phyloP scores from a whole-genome alignment of 2,888 invertebrate species.

The Eurytoma californica region DNA sequence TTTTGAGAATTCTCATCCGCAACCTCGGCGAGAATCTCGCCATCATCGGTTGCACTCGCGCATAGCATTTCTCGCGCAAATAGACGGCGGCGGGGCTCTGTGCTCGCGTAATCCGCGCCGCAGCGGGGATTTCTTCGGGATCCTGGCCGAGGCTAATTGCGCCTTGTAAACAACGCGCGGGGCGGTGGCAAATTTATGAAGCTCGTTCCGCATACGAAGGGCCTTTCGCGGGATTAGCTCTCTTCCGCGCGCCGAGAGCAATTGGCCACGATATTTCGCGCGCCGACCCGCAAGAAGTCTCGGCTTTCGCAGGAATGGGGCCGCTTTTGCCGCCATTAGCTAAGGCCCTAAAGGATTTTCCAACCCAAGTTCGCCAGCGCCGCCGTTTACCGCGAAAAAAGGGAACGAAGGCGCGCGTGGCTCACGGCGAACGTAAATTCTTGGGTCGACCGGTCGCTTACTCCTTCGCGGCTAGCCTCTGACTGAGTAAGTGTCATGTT shows the following conservation, averaged over 20 bases:
- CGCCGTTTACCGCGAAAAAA: too few relatives aligned
- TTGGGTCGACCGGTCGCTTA: too few relatives aligned
- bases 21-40: not conserved
- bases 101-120: conserved; percentile 28
- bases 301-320: not conserved
- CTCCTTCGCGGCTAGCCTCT: too few relatives aligned
- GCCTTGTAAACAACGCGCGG: conserved; percentile 60
- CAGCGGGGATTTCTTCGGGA: conserved; percentile 62
- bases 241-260: not conserved
- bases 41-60: too few relatives aligned
- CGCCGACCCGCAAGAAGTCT: not conserved
- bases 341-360: conserved; percentile 10
- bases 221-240: conserved; percentile 41
- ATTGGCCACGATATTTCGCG: too few relatives aligned
- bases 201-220: conserved; percentile 58
- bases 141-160: conserved; percentile 65
- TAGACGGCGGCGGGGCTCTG: conserved; percentile 1
- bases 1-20: not conserved
- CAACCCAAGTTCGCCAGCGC: too few relatives aligned
- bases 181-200: conserved; percentile 64
- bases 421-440: not conserved
- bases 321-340: not conserved
- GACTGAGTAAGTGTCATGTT: too few relatives aligned
- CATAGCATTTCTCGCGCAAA: not conserved
- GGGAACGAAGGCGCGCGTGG: not conserved